A percentile compares a stretch with the other conserved stretches of the same genome.
Conservation (phyloP, 2,888 invertebrate genomes). For the Agrochola circellaris region DNA sequence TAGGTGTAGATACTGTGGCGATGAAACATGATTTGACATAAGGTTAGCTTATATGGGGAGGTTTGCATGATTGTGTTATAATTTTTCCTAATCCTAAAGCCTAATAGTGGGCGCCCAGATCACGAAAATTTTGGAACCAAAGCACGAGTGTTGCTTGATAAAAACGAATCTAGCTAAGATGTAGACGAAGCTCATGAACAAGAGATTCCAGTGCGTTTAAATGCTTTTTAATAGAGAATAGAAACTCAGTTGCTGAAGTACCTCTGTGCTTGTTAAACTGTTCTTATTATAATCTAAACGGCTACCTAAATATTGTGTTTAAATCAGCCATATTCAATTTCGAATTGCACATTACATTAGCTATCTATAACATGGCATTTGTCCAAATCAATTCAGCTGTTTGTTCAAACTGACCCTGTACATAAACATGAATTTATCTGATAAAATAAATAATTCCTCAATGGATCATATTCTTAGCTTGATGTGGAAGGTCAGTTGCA, state of each 20-base stretch:
- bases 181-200: background rate
- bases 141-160: background rate
- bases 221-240: background rate
- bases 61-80: background rate
- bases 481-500: slow-evolving; percentile 21
- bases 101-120: background rate
- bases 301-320: slow-evolving; percentile 24
- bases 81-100: too few species aligned
- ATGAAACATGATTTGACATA: background rate
- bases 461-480: slow-evolving; percentile 12
- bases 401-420: slow-evolving; percentile 24
- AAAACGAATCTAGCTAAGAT: background rate
- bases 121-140: background rate
- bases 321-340: slow-evolving; percentile 27
- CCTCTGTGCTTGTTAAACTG: background rate
- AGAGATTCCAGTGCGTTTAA: background rate
- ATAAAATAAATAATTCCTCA: slow-evolving; percentile 36
- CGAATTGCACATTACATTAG: slow-evolving; percentile 39
- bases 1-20: background rate
- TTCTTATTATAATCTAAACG: slow-evolving; percentile 19
- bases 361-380: slow-evolving; percentile 52
- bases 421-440: slow-evolving; percentile 30
- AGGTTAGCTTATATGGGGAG: background rate
- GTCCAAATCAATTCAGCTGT: slow-evolving; percentile 56
- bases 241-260: background rate